Conservation (phyloP, 2,888 invertebrate genomes). For the Osedax fenrisi region DNA sequence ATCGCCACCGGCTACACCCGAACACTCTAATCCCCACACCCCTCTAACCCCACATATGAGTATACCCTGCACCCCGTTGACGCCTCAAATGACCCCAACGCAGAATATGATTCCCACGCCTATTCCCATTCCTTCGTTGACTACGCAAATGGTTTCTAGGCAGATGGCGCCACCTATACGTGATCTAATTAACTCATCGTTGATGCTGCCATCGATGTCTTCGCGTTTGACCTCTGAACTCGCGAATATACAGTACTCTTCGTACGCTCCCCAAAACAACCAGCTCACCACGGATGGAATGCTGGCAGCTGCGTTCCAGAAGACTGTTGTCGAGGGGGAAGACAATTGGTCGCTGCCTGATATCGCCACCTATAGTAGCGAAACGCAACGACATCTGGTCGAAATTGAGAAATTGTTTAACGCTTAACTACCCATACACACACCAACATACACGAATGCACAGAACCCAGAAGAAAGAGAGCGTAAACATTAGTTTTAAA, state of each 20-base stretch:
- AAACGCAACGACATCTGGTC: background rate
- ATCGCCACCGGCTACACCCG: background rate
- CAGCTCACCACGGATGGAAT: background rate
- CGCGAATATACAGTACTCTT: background rate
- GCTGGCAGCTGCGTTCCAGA: background rate
- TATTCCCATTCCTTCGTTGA: background rate
- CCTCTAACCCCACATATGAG: background rate
- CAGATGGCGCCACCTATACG: background rate
- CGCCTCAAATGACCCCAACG: background rate
- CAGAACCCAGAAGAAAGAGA: no score
- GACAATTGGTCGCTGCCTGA: background rate
- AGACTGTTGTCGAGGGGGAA: background rate
- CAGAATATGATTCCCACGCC: background rate
- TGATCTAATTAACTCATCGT: background rate
- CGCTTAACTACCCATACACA: background rate
- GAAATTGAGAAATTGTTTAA: background rate
- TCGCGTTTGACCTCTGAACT: background rate
- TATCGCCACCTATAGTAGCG: background rate
- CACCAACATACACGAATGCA: no score
- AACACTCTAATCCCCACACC: background rate
- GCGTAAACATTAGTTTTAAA: background rate
- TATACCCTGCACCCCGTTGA: background rate
- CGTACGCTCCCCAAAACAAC: background rate
- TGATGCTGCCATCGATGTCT: background rate
- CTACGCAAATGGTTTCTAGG: background rate